Conservation (phyloP, 35 echinoderm and acorn worm species). For the Hemicentrotus pulcherrimus region DNA sequence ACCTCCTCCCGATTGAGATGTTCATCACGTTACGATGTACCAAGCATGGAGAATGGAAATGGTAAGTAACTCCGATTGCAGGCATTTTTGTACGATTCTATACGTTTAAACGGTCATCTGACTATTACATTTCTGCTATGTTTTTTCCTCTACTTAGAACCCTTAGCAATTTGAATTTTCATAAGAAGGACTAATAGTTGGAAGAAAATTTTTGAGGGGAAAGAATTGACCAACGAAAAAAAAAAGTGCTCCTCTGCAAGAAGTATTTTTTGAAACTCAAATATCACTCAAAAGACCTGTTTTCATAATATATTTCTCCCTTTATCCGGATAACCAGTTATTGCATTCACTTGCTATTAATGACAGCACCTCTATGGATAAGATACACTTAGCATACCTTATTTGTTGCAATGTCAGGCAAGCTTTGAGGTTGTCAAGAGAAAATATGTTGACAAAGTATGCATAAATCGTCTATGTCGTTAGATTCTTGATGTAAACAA, state of each 20-base stretch:
- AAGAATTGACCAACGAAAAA: background rate
- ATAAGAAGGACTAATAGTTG: background rate
- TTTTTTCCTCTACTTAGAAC: background rate
- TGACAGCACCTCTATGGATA: background rate
- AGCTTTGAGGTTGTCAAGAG: background rate
- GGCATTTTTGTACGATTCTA: background rate
- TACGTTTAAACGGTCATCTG: background rate
- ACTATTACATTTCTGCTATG: background rate
- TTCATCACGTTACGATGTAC: constrained; percentile 71
- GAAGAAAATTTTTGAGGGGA: background rate
- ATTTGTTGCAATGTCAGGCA: background rate
- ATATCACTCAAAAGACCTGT: too few species aligned
- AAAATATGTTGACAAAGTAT: background rate
- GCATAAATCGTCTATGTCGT: too few species aligned
- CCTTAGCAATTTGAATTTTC: background rate
- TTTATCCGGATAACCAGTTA: background rate
- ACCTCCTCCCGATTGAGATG: constrained; percentile 59
- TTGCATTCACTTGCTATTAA: background rate
- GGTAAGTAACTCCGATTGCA: constrained; percentile 54
- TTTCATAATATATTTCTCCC: background rate
- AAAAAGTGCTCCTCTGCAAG: background rate
- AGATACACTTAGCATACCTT: background rate
- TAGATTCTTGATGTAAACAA: too few species aligned
- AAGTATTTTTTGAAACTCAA: background rate
- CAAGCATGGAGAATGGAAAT: constrained; percentile 86